phyloP scores from a whole-genome alignment of 2,113 vertebrate species.

The Hippocampus barbouri region DNA sequence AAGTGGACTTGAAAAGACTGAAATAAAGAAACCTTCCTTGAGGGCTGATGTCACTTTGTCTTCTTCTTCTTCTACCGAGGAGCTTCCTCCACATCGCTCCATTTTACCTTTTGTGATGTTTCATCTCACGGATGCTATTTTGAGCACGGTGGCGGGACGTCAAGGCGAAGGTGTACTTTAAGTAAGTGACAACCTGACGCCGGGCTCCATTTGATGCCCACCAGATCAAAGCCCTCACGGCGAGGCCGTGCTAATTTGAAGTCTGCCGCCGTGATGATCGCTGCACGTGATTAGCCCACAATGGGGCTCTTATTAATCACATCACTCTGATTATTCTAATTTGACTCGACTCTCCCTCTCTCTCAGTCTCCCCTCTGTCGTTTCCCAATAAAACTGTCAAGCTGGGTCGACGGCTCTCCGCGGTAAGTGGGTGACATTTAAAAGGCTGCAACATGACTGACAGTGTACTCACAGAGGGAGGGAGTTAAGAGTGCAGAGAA shows the following conservation, averaged over 20 bases:
- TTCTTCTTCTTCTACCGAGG: constrained; percentile 50
- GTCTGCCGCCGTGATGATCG: constrained; percentile 72
- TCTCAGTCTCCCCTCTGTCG: constrained; percentile 36
- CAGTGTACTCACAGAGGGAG: constrained; percentile 71
- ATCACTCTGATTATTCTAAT: constrained; percentile 75
- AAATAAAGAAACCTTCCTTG: constrained; percentile 36
- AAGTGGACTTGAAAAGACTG: constrained; percentile 43
- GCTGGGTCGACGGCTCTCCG: constrained; percentile 64
- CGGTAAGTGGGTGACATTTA: constrained; percentile 73
- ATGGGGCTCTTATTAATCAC: constrained; percentile 76
- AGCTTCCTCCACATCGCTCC: constrained; percentile 45
- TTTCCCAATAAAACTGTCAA: constrained; percentile 72
- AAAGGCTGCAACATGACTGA: constrained; percentile 74
- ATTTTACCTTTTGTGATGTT: constrained; percentile 60
- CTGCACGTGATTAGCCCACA: constrained; percentile 74
- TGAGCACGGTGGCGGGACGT: constrained; percentile 58
- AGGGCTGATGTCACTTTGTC: constrained; percentile 57
- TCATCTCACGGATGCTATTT: constrained; percentile 63
- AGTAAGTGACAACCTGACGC: constrained; percentile 72
- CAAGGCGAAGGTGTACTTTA: constrained; percentile 71
- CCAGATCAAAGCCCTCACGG: constrained; percentile 72
- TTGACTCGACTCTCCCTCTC: constrained; percentile 67
- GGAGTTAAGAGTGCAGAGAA: constrained; percentile 59
- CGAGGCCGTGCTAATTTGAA: constrained; percentile 70
- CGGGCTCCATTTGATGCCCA: constrained; percentile 68